Evolutionary conservation across 1,140 invertebrate species (phyloP).

Genomic region (Dolichoris vasculosae): DNA sequence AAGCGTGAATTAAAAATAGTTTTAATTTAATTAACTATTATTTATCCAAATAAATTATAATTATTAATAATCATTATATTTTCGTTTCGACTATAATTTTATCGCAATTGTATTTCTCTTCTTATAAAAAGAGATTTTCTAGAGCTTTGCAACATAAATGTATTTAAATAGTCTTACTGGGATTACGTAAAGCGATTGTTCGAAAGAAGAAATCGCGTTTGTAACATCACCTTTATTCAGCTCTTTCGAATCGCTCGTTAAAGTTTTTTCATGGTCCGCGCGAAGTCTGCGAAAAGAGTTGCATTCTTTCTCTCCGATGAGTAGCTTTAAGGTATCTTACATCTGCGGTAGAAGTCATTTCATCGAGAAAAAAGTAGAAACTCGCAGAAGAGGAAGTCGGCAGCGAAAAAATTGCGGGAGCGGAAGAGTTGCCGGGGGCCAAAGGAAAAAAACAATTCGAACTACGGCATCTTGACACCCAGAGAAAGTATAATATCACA

Average conservation of each 20-base stretch:
- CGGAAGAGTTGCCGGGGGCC: constrained; percentile 39
- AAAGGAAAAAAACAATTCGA: constrained; percentile 44
- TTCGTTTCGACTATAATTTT: no score
- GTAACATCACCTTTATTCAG: neutral
- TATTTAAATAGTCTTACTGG: neutral
- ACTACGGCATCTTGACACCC: constrained; percentile 30
- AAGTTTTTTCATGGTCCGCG: constrained; percentile 33
- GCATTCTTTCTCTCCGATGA: neutral
- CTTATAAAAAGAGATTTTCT: no score
- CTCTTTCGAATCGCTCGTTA: constrained; percentile 43
- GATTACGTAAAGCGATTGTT: constrained; percentile 6
- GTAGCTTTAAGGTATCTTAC: constrained; percentile 23
- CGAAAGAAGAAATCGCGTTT: neutral
- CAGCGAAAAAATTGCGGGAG: constrained; percentile 46
- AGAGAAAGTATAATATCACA: constrained; percentile 67
- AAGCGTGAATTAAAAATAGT: no score
- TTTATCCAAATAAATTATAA: no score
- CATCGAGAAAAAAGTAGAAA: constrained; percentile 30
- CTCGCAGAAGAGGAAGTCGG: constrained; percentile 19
- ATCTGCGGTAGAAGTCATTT: neutral
- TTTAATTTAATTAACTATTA: no score
- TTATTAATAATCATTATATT: no score
- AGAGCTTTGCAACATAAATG: no score
- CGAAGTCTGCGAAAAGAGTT: constrained; percentile 21
- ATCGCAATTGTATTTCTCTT: no score